These are phyloP conservation scores for Salarias fasciatus DNA, from an alignment of 2,797 vertebrate species.

Conservation along the genomic window DNA sequence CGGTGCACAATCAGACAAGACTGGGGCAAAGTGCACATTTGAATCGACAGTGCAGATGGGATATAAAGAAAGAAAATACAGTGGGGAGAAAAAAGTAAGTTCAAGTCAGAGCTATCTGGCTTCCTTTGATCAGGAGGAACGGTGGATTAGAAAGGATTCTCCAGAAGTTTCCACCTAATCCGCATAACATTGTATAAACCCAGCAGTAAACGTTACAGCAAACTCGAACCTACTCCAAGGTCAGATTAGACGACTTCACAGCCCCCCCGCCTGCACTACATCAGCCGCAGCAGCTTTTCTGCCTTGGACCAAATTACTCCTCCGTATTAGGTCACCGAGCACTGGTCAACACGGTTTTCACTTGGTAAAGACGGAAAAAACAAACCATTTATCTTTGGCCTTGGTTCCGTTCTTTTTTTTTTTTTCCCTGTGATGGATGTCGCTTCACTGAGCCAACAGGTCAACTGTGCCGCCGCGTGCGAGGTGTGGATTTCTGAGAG, in stretches of 20 bases:
- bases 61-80: slow-evolving; percentile 26
- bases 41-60: slow-evolving; percentile 41
- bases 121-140: slow-evolving; percentile 75
- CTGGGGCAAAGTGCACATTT: slow-evolving; percentile 56
- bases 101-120: slow-evolving; percentile 65
- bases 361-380: slow-evolving; percentile 25
- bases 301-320: slow-evolving; percentile 34
- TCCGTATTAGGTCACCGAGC: slow-evolving; percentile 39
- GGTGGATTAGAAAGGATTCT: slow-evolving; percentile 79
- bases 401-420: slow-evolving; percentile 54
- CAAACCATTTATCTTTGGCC: slow-evolving; percentile 59
- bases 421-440: slow-evolving; percentile 63
- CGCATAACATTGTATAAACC: slow-evolving; percentile 64
- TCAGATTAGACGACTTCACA: slow-evolving; percentile 59
- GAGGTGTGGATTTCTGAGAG: slow-evolving; percentile 51
- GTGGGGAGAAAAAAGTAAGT: slow-evolving; percentile 46
- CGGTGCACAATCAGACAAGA: slow-evolving; percentile 52
- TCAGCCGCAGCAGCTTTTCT: slow-evolving; percentile 6
- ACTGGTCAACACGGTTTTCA: slow-evolving; percentile 27
- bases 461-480: slow-evolving; percentile 51
- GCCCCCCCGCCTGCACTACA: slow-evolving; percentile 1
- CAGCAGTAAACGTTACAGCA: slow-evolving; percentile 54
- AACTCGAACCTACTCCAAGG: slow-evolving; percentile 54
- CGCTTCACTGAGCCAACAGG: slow-evolving; percentile 56
- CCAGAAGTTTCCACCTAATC: slow-evolving; percentile 72